These are phyloP conservation scores for Capromys pilorides DNA, from an alignment of 2,797 vertebrate species.

Conservation along the genomic window DNA sequence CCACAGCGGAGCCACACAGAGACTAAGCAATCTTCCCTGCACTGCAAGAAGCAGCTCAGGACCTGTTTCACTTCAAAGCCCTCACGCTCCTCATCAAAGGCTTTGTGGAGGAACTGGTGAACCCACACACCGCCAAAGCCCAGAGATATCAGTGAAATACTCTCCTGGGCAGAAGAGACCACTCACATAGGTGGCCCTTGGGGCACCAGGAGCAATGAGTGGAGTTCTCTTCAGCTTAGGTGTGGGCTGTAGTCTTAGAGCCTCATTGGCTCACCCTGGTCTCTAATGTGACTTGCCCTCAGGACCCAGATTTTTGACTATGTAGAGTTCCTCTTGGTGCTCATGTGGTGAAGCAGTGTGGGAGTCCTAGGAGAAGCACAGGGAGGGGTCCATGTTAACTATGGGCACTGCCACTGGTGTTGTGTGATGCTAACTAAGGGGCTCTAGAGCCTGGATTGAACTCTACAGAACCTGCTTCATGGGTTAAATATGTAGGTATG, in stretches of 20 bases:
- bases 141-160: neutral
- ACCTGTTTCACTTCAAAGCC: neutral
- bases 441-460: neutral
- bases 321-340: neutral
- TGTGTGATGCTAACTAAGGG: neutral
- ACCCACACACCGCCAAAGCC: neutral
- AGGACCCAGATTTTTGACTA: neutral
- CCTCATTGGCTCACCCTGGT: neutral
- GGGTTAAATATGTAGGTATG: neutral
- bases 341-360: rapidly evolving
- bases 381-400: neutral
- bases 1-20: neutral
- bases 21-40: neutral
- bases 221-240: neutral
- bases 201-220: neutral
- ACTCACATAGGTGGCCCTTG: neutral
- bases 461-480: neutral
- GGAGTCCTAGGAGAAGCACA: neutral
- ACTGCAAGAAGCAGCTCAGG: neutral
- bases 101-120: neutral
- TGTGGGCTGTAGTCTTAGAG: neutral
- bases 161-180: neutral
- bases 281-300: neutral
- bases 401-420: neutral
- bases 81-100: neutral